Evolutionary conservation across 2,888 invertebrate species (phyloP).

Genomic region (Cosmorhoe ocellata): DNA sequence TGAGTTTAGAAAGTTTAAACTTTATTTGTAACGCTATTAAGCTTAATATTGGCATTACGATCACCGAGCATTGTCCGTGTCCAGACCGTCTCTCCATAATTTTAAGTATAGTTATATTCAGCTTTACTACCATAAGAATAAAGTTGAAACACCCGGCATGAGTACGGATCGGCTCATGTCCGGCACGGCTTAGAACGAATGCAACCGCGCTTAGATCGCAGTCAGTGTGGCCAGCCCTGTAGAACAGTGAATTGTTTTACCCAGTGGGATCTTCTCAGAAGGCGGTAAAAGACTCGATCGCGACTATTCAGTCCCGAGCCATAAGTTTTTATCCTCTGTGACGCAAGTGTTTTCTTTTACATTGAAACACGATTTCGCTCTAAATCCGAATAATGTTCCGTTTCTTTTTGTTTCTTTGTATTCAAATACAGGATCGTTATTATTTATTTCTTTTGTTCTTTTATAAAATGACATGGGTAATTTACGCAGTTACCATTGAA

Average conservation of each 20-base stretch:
- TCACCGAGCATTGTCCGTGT: too few species aligned
- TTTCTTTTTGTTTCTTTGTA: slow-evolving; percentile 39
- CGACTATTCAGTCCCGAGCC: slow-evolving; percentile 21
- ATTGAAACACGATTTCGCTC: slow-evolving; percentile 40
- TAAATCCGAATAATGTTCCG: slow-evolving; percentile 41
- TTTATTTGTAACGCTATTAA: too few species aligned
- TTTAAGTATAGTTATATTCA: too few species aligned
- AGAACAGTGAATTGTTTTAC: slow-evolving; percentile 54
- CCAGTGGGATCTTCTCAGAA: slow-evolving; percentile 46
- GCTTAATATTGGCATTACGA: too few species aligned
- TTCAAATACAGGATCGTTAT: slow-evolving; percentile 30
- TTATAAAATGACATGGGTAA: neutral
- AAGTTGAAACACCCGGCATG: too few species aligned
- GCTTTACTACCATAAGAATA: too few species aligned
- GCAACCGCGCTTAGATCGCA: neutral
- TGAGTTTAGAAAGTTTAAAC: too few species aligned
- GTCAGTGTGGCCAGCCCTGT: slow-evolving; percentile 26
- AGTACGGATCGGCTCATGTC: too few species aligned
- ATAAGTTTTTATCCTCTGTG: slow-evolving; percentile 56
- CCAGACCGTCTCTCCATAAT: too few species aligned
- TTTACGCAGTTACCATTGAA: neutral
- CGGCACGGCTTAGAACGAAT: too few species aligned
- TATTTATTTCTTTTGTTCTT: slow-evolving; percentile 19
- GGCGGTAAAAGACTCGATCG: slow-evolving; percentile 30
- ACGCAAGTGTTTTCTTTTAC: slow-evolving; percentile 51